Conservation (phyloP, 1,140 invertebrate genomes). For the Rhizoglyphus robini region DNA sequence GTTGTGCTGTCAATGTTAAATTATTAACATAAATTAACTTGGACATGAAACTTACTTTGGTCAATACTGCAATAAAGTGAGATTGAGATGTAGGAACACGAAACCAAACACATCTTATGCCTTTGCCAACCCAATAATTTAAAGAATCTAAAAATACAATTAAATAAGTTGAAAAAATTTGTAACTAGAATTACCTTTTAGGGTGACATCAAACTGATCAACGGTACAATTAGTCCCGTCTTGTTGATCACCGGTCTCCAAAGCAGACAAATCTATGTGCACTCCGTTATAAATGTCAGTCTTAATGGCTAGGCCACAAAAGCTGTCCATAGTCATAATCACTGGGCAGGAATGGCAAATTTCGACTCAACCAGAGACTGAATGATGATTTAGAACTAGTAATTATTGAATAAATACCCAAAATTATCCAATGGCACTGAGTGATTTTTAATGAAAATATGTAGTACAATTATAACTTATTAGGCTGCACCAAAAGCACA, state of each 20-base stretch:
- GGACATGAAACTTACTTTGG: not conserved
- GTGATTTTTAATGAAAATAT: too few species aligned
- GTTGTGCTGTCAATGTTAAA: slow-evolving; percentile 43
- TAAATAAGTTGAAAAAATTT: not conserved
- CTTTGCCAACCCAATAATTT: not conserved
- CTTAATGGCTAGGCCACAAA: not conserved
- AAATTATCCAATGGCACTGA: too few species aligned
- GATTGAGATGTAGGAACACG: not conserved
- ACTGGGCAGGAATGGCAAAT: too few species aligned
- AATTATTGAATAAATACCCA: too few species aligned
- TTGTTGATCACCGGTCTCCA: not conserved
- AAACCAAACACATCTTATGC: slow-evolving; percentile 6
- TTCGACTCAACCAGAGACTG: too few species aligned
- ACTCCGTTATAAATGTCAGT: slow-evolving; percentile 9
- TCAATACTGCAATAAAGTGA: not conserved
- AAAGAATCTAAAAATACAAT: not conserved
- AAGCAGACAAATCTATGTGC: not conserved
- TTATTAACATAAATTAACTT: not conserved
- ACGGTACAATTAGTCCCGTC: not conserved
- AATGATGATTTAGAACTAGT: too few species aligned
- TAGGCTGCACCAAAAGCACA: too few species aligned
- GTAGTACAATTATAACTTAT: too few species aligned
- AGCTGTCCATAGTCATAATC: too few species aligned
- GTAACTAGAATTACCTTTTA: slow-evolving; percentile 8
- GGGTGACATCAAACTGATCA: not conserved